A percentile compares a stretch with the other conserved stretches of the same genome.
Evolutionary conservation across 2,113 vertebrate species (phyloP).

Genomic region (Corythornis madagascariensis): DNA sequence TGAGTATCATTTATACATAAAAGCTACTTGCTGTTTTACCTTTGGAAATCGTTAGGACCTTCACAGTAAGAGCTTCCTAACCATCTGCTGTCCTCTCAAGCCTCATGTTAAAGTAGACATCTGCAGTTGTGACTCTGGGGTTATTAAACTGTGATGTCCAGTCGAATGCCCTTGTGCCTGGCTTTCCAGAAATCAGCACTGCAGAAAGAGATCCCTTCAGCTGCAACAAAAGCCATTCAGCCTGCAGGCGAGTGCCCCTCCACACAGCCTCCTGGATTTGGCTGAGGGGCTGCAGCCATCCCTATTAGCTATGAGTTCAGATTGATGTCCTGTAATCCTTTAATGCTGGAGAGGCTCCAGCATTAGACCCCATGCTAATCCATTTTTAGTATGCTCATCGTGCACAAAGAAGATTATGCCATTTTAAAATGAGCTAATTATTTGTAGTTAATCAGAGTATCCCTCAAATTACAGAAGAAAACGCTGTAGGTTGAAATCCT

Average conservation of each 20-base stretch:
- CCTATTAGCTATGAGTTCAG: not conserved
- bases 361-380: conserved; percentile 9
- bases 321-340: conserved; percentile 42
- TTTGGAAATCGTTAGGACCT: conserved; percentile 72
- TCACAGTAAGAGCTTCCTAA: conserved; percentile 75
- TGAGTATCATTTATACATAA: conserved; percentile 75
- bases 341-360: not conserved
- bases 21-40: conserved; percentile 76
- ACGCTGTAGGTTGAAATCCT: not conserved
- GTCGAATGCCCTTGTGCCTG: conserved; percentile 70
- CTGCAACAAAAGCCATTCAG: not conserved
- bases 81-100: conserved; percentile 75
- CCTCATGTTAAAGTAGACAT: conserved; percentile 68
- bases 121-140: conserved; percentile 68
- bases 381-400: not conserved
- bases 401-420: conserved; percentile 4
- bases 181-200: conserved; percentile 27
- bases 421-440: conserved; percentile 52
- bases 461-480: not conserved
- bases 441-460: conserved; percentile 40
- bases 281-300: not conserved
- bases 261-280: not conserved
- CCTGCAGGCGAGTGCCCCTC: not conserved
- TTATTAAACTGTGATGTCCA: conserved; percentile 69
- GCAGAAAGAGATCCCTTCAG: not conserved